A percentile compares a stretch with the other conserved stretches of the same genome.
These are phyloP conservation scores for Chelon auratus DNA, from an alignment of 2,797 vertebrate genomes.

Conservation along the genomic window DNA sequence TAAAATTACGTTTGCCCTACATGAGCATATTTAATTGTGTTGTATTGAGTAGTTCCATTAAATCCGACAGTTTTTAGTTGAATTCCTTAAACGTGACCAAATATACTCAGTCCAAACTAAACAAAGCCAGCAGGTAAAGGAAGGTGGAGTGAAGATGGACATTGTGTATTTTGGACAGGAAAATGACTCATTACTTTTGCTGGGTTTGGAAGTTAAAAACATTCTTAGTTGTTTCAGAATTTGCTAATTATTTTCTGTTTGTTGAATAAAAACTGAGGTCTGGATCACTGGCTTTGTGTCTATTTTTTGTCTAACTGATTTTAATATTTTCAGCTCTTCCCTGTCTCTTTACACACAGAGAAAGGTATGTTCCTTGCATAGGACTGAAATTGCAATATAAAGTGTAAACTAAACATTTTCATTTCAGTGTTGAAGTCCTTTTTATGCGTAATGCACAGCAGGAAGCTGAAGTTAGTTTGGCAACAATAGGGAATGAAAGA, in stretches of 20 bases:
- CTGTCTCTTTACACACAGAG: neutral
- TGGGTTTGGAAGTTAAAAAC: slow-evolving; percentile 21
- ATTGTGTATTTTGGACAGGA: slow-evolving; percentile 39
- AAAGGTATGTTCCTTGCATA: neutral
- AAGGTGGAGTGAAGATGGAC: slow-evolving; percentile 26
- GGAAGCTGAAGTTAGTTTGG: slow-evolving; percentile 39
- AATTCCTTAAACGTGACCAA: slow-evolving; percentile 63
- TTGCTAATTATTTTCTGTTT: slow-evolving; percentile 64
- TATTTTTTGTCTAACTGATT: neutral
- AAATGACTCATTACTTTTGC: slow-evolving; percentile 28
- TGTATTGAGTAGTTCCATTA: neutral
- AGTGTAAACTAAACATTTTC: slow-evolving; percentile 44
- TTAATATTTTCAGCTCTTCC: neutral
- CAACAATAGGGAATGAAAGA: slow-evolving; percentile 31
- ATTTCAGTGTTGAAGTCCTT: slow-evolving; percentile 38
- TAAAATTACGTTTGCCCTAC: neutral
- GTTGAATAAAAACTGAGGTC: slow-evolving; percentile 71
- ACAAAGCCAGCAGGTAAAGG: slow-evolving; percentile 22
- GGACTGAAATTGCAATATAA: slow-evolving; percentile 24
- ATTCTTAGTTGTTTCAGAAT: slow-evolving; percentile 54
- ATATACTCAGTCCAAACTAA: slow-evolving; percentile 44
- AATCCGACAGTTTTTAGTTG: neutral
- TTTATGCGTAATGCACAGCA: slow-evolving; percentile 36
- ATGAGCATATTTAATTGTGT: neutral
- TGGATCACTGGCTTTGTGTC: slow-evolving; percentile 18